A percentile compares a stretch with the other conserved stretches of the same genome.
Evolutionary conservation across 2,888 invertebrate species (phyloP).

Genomic region (Drosophila silvestris): DNA sequence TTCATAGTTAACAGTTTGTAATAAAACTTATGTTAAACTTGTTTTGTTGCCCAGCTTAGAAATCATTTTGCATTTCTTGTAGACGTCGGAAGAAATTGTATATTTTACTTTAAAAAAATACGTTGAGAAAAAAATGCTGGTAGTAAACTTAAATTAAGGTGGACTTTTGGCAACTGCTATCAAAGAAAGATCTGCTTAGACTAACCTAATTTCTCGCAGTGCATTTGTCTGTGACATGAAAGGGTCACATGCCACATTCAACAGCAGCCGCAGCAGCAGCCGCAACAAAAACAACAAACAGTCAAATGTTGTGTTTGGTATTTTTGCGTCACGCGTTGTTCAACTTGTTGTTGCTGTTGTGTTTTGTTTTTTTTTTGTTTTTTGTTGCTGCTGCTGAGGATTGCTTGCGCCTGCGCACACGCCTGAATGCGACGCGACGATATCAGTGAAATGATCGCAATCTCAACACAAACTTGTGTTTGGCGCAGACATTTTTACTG

Average conservation of each 20-base stretch:
- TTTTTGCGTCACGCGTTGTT: slow-evolving; percentile 83
- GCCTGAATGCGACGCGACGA: slow-evolving; percentile 74
- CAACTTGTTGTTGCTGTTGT: slow-evolving; percentile 42
- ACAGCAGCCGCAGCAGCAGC: slow-evolving; percentile 45
- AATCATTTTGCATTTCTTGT: background rate
- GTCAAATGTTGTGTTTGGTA: slow-evolving; percentile 75
- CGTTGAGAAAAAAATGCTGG: background rate
- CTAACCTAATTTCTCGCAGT: slow-evolving; percentile 50
- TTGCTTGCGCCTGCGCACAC: slow-evolving; percentile 78
- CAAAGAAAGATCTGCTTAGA: background rate
- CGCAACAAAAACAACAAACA: slow-evolving; percentile 49
- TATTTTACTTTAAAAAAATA: background rate
- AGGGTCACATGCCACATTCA: slow-evolving; percentile 65
- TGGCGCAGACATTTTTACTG: slow-evolving; percentile 79
- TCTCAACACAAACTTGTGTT: slow-evolving; percentile 80
- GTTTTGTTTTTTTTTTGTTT: slow-evolving; percentile 27
- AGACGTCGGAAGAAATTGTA: background rate
- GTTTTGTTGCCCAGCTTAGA: background rate
- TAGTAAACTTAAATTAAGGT: background rate
- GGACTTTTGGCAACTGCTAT: background rate
- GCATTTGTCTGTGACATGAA: slow-evolving; percentile 58
- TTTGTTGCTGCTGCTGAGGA: slow-evolving; percentile 36
- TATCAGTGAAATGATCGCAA: slow-evolving; percentile 81
- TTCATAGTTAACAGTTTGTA: rapidly evolving
- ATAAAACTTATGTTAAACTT: background rate